Evolutionary conservation across 1,140 invertebrate genomes (phyloP).

Genomic region (Scaptomyza graminum): DNA sequence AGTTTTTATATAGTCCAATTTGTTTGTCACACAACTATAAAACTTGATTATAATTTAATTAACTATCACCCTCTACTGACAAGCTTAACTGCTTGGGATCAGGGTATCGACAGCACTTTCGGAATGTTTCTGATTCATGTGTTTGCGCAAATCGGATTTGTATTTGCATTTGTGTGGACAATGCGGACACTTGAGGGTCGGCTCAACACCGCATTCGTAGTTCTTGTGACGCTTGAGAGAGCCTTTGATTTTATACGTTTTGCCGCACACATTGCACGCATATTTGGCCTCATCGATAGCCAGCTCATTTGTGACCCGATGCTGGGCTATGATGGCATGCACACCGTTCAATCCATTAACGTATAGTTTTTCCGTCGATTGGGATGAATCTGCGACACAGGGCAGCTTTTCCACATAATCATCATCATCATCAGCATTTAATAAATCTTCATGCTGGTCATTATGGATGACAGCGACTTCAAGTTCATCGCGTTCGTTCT

Average conservation of each 20-base stretch:
- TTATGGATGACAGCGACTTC: slow-evolving; percentile 65
- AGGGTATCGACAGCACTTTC: slow-evolving; percentile 55
- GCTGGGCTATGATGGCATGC: slow-evolving; percentile 59
- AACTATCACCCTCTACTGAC: neutral
- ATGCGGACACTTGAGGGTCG: slow-evolving; percentile 76
- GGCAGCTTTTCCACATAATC: slow-evolving; percentile 45
- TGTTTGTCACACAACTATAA: too few relatives aligned
- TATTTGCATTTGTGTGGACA: slow-evolving; percentile 83
- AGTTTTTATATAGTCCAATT: too few relatives aligned
- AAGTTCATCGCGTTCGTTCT: slow-evolving; percentile 63
- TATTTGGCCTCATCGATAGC: slow-evolving; percentile 73
- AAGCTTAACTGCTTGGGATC: slow-evolving; percentile 31
- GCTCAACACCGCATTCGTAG: slow-evolving; percentile 87
- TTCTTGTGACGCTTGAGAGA: slow-evolving; percentile 86
- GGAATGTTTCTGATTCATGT: slow-evolving; percentile 79
- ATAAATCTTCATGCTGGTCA: slow-evolving; percentile 38
- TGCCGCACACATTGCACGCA: slow-evolving; percentile 85
- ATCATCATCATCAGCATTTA: slow-evolving; percentile 22
- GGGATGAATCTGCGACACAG: slow-evolving; percentile 35
- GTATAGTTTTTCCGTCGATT: slow-evolving; percentile 55
- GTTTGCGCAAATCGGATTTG: slow-evolving; percentile 81
- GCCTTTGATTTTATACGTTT: slow-evolving; percentile 85
- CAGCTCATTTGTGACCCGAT: slow-evolving; percentile 52
- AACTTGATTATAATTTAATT: neutral
- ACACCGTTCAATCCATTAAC: slow-evolving; percentile 52